Percentiles rank a stretch among this genome's conserved stretches.
Evolutionary conservation across 2,888 invertebrate genomes (phyloP).

Genomic region (Leptinotarsa haldemani): DNA sequence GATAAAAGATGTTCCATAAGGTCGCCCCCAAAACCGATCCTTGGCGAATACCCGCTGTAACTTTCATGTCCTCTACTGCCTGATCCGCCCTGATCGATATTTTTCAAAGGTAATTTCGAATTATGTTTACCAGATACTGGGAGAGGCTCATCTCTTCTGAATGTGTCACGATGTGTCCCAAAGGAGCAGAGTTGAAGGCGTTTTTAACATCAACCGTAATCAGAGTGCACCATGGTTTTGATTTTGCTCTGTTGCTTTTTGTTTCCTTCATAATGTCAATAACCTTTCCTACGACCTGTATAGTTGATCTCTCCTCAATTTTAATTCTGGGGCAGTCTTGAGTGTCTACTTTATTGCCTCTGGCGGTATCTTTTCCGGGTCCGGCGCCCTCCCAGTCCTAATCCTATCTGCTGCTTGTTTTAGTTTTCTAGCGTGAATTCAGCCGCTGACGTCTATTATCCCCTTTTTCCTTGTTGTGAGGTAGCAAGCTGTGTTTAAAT

Average conservation of each 20-base stretch:
- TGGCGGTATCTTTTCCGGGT: not conserved
- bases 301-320: constrained; percentile 3
- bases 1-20: not conserved
- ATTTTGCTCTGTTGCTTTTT: not conserved
- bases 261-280: not conserved
- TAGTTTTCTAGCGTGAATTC: not conserved
- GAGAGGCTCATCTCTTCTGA: not conserved
- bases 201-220: constrained; percentile 27
- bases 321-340: not conserved
- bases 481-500: no score
- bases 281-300: constrained; percentile 18
- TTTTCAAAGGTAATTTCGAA: not conserved
- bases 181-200: constrained; percentile 32
- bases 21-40: not conserved
- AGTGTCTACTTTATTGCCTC: not conserved
- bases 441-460: not conserved
- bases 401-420: constrained; percentile 28
- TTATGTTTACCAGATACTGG: not conserved
- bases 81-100: not conserved
- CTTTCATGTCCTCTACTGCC: not conserved
- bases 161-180: not conserved
- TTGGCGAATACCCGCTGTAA: not conserved
- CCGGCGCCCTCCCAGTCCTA: not conserved
- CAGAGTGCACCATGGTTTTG: constrained; percentile 19
- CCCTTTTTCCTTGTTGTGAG: not conserved